phyloP scores from a whole-genome alignment of 2,797 vertebrate genomes.

The Coluber constrictor region DNA sequence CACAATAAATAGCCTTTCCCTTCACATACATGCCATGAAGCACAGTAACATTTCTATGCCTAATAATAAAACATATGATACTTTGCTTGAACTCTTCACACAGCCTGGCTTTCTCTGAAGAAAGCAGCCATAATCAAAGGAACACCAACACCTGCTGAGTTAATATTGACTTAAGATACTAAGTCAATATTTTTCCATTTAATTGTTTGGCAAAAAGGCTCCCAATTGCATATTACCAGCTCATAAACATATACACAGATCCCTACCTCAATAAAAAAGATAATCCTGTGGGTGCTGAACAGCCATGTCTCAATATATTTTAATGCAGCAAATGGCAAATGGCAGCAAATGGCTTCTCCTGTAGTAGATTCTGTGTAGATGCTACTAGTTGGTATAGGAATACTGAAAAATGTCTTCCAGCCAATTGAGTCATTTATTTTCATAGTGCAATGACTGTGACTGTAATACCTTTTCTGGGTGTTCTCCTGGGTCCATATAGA shows the following conservation, averaged over 20 bases:
- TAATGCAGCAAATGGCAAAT: neutral
- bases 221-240: neutral
- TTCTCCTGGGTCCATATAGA: neutral
- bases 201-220: neutral
- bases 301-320: neutral
- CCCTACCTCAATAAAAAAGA: neutral
- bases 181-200: neutral
- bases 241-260: neutral
- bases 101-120: neutral
- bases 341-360: neutral
- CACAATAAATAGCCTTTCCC: neutral
- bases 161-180: neutral
- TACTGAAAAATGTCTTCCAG: neutral
- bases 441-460: neutral
- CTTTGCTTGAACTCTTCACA: neutral
- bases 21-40: neutral
- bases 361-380: neutral
- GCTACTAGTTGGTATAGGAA: neutral
- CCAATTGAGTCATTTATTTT: neutral
- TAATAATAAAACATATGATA: neutral
- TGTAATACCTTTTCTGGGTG: neutral
- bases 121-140: constrained; percentile 3
- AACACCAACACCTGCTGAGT: neutral
- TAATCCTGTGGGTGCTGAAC: neutral
- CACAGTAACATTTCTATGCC: neutral